Evolutionary conservation across 2,888 invertebrate genomes (phyloP).

Genomic region (Apocheima hispidaria): DNA sequence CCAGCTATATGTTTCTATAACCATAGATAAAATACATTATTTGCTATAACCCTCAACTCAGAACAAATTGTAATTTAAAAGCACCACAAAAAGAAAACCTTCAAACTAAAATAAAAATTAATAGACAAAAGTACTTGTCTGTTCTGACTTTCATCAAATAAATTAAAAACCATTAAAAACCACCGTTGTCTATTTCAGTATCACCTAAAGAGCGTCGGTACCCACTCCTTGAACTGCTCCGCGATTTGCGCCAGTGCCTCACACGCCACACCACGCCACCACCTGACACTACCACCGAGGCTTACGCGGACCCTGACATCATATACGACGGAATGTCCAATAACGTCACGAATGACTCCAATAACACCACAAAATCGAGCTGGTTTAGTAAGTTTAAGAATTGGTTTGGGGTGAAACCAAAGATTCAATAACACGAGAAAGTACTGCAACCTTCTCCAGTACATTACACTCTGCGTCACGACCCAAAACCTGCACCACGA

Average conservation of each 20-base stretch:
- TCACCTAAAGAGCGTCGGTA: conserved; percentile 64
- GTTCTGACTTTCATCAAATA: background rate
- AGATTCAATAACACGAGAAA: too few species aligned
- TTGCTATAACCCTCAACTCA: too few species aligned
- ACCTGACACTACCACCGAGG: background rate
- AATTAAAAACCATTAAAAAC: too few species aligned
- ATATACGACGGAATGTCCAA: background rate
- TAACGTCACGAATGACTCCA: background rate
- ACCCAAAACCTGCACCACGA: background rate
- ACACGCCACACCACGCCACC: conserved; percentile 18
- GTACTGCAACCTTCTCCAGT: conserved; percentile 59
- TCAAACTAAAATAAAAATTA: background rate
- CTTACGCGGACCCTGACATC: conserved; percentile 34
- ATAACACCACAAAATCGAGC: conserved; percentile 1
- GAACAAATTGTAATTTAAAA: too few species aligned
- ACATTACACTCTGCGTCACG: conserved; percentile 12
- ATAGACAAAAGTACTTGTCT: too few species aligned
- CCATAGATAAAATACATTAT: too few species aligned
- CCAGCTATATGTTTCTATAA: too few species aligned
- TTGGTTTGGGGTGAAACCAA: conserved; percentile 12
- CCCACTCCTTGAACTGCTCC: conserved; percentile 61
- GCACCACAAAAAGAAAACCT: too few species aligned
- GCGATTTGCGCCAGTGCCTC: conserved; percentile 56
- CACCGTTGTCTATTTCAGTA: conserved; percentile 57
- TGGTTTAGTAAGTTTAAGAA: background rate